phyloP scores from a whole-genome alignment of 1,140 invertebrate genomes.

The Vanessa atalanta region DNA sequence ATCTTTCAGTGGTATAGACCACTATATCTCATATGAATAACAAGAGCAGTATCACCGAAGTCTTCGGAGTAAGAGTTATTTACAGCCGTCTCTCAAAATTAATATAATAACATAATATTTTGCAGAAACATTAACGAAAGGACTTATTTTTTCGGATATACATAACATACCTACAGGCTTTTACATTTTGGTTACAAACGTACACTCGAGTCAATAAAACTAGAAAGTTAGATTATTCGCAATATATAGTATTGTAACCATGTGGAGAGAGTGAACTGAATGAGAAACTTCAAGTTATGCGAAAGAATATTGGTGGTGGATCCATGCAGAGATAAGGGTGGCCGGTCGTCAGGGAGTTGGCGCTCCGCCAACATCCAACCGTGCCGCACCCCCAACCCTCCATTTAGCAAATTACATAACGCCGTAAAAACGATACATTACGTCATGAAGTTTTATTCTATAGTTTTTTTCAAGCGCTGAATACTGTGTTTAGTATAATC shows the following conservation, averaged over 20 bases:
- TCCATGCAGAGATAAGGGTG: constrained; percentile 58
- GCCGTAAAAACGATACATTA: constrained; percentile 42
- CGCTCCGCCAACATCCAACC: constrained; percentile 48
- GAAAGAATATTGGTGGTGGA: constrained; percentile 53
- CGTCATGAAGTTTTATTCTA: constrained; percentile 30
- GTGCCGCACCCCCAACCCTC: constrained; percentile 35
- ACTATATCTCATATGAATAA: no score
- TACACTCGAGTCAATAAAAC: background rate
- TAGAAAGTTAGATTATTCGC: constrained; percentile 3
- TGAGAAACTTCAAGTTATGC: constrained; percentile 43
- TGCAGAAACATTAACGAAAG: no score
- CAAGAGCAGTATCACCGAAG: no score
- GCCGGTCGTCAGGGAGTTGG: constrained; percentile 56
- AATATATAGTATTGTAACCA: constrained; percentile 38
- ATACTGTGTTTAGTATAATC: background rate
- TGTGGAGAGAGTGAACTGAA: constrained; percentile 43
- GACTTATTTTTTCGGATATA: no score
- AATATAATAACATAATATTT: no score
- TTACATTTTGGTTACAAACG: background rate
- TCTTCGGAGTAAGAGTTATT: no score
- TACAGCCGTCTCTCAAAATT: no score
- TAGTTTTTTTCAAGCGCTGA: background rate
- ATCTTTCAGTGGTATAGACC: no score
- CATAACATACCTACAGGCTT: background rate
- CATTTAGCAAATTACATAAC: constrained; percentile 53